phyloP scores from a whole-genome alignment of 1,140 invertebrate species.

The Drosophila trapezifrons region DNA sequence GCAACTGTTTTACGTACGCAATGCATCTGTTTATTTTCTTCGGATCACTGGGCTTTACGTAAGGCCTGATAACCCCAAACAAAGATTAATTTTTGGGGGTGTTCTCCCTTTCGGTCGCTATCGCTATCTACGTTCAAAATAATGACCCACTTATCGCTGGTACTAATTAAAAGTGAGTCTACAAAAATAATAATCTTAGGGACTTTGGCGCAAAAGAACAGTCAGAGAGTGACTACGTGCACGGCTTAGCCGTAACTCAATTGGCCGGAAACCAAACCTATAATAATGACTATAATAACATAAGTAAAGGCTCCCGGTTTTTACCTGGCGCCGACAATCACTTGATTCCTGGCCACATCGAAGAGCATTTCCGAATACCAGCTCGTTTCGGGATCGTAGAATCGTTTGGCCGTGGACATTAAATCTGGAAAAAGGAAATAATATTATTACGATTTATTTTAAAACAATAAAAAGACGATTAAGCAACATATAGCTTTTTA shows the following conservation, averaged over 20 bases:
- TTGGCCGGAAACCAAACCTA: slow-evolving; percentile 25
- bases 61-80: slow-evolving; percentile 42
- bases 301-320: slow-evolving; percentile 44
- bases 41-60: slow-evolving; percentile 34
- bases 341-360: slow-evolving; percentile 92
- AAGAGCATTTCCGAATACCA: slow-evolving; percentile 92
- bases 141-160: slow-evolving; percentile 46
- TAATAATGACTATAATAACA: slow-evolving; percentile 8
- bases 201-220: slow-evolving; percentile 25
- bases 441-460: neutral
- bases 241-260: slow-evolving; percentile 41
- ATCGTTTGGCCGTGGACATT: slow-evolving; percentile 86
- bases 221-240: slow-evolving; percentile 39
- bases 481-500: no score
- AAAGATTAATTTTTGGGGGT: slow-evolving; percentile 27
- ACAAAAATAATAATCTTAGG: slow-evolving; percentile 10
- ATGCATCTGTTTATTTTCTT: slow-evolving; percentile 48
- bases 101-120: slow-evolving; percentile 20
- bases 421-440: slow-evolving; percentile 84
- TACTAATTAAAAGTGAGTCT: slow-evolving; percentile 41
- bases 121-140: slow-evolving; percentile 44
- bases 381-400: slow-evolving; percentile 88
- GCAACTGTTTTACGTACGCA: slow-evolving; percentile 37
- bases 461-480: no score
- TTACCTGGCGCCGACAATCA: slow-evolving; percentile 92